These are phyloP conservation scores for human DNA, from an alignment of 2,113 vertebrate genomes.

Conservation along the genomic window GRCh38 chrY:20960001-20960500, in stretches of 20 bases:
- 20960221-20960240: constrained; percentile 75
- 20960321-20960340: neutral
- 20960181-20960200: constrained; percentile 74
- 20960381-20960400: constrained; percentile 36
- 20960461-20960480: constrained; percentile 3
- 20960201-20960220: constrained; percentile 48
- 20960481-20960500: constrained; percentile 34
- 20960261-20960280: neutral
- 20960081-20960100: neutral
- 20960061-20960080: neutral
- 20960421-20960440: neutral
- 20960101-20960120: neutral
- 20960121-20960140: neutral
- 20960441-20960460: neutral
- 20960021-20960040: neutral
- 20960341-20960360: constrained; percentile 78
- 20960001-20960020: neutral
- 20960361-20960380: constrained; percentile 85
- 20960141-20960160: constrained; percentile 35
- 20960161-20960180: constrained; percentile 77
- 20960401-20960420: neutral
- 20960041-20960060: neutral
- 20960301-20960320: neutral
- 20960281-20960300: neutral
- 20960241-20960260: constrained; percentile 78